A percentile compares a stretch with the other conserved stretches of the same genome.
These are phyloP conservation scores for Ricordea florida DNA, from an alignment of 92 coral and sea anemone genomes.

Conservation along the genomic window DNA sequence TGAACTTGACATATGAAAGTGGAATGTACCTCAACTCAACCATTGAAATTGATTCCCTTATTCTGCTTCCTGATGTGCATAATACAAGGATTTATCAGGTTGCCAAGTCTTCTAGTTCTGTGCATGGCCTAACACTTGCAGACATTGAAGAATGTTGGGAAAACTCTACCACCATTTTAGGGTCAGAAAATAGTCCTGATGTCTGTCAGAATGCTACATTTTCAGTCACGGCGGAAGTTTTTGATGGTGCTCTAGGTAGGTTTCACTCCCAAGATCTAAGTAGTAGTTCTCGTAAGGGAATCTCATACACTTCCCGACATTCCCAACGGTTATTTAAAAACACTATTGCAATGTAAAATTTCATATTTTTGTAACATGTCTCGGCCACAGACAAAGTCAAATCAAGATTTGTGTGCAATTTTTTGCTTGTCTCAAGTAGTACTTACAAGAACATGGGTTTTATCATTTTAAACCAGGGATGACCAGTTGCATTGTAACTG, in stretches of 20 bases:
- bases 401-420: background rate
- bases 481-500: background rate
- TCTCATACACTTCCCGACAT: too few relatives aligned
- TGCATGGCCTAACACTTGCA: slow-evolving; percentile 44
- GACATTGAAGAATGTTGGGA: slow-evolving; percentile 58
- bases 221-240: slow-evolving; percentile 88
- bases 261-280: too few relatives aligned
- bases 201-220: slow-evolving; percentile 75
- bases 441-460: too few relatives aligned
- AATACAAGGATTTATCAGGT: slow-evolving; percentile 54
- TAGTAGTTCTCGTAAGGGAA: too few relatives aligned
- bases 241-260: slow-evolving; percentile 93
- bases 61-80: slow-evolving; percentile 62
- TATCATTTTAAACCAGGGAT: too few relatives aligned
- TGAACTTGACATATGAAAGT: slow-evolving; percentile 61
- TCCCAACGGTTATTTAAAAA: too few relatives aligned
- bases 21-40: slow-evolving; percentile 49
- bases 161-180: slow-evolving; percentile 56
- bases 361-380: too few relatives aligned
- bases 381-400: too few relatives aligned
- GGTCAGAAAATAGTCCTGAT: slow-evolving; percentile 26
- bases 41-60: slow-evolving; percentile 76
- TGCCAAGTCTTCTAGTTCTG: slow-evolving; percentile 33
- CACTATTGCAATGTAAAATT: too few relatives aligned
- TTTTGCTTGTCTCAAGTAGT: too few relatives aligned